A percentile compares a stretch with the other conserved stretches of the same genome.
Conservation (phyloP, 1,140 invertebrate species). For the Sinonovacula constricta region DNA sequence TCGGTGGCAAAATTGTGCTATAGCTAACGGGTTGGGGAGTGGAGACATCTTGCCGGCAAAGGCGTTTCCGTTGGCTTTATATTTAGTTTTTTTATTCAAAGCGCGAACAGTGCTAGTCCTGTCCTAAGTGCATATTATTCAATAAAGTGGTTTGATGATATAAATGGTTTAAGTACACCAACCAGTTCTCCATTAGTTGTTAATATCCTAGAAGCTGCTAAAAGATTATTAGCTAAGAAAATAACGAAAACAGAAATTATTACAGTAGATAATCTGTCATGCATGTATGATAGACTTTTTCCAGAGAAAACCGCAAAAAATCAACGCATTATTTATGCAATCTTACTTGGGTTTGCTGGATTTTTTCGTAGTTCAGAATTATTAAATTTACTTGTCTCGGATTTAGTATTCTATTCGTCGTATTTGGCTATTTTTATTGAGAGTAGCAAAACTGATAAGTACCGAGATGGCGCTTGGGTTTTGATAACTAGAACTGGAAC, state of each 20-base stretch:
- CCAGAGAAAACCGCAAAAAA: slow-evolving; percentile 6
- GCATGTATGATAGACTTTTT: slow-evolving; percentile 12
- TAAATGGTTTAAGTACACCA: background rate
- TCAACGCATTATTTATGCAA: slow-evolving; percentile 22
- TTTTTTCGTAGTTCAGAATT: slow-evolving; percentile 27
- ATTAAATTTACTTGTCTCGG: slow-evolving; percentile 24
- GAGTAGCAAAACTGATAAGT: slow-evolving; percentile 26
- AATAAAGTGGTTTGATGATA: background rate
- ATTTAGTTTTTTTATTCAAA: slow-evolving; percentile 2
- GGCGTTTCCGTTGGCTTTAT: background rate
- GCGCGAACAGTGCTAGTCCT: background rate
- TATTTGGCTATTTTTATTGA: slow-evolving; percentile 30
- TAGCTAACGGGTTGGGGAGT: background rate
- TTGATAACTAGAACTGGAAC: slow-evolving; percentile 6
- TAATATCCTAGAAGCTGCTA: background rate
- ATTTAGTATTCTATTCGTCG: slow-evolving; percentile 10
- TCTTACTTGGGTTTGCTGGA: slow-evolving; percentile 12
- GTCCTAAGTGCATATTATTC: slow-evolving; percentile 1
- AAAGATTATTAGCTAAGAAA: background rate
- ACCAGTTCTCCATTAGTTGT: background rate
- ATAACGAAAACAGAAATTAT: slow-evolving; percentile 9
- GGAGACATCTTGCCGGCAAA: slow-evolving; percentile 16
- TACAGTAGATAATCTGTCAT: too few species aligned
- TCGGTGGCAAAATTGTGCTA: too few species aligned
- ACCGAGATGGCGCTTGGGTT: slow-evolving; percentile 19